A percentile compares a stretch with the other conserved stretches of the same genome.
Evolutionary conservation across 2,888 invertebrate genomes (phyloP).

Genomic region (Ennomos fuscantarius): DNA sequence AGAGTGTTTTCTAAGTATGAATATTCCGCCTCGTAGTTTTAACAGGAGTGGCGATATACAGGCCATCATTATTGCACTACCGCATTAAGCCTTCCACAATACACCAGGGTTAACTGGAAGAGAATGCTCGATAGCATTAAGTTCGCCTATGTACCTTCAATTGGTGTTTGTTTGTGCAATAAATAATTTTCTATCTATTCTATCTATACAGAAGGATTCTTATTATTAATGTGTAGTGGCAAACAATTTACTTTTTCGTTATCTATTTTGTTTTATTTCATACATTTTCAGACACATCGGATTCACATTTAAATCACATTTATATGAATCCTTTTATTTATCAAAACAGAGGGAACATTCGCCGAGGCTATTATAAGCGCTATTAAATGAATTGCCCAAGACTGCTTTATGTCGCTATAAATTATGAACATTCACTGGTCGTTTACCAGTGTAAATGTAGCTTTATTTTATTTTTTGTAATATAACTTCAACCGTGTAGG

Average conservation of each 20-base stretch:
- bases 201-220: conserved; percentile 11
- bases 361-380: conserved; percentile 48
- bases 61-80: too few species aligned
- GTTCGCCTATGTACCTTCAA: too few species aligned
- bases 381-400: conserved; percentile 52
- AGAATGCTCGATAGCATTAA: too few species aligned
- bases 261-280: neutral
- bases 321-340: conserved; percentile 59
- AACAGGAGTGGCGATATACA: too few species aligned
- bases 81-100: too few species aligned
- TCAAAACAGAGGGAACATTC: conserved; percentile 46
- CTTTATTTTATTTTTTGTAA: conserved; percentile 30
- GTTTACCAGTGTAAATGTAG: conserved; percentile 44
- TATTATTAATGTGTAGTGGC: too few species aligned
- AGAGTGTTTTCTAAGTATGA: too few species aligned
- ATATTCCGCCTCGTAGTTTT: too few species aligned
- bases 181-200: too few species aligned
- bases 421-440: conserved; percentile 55
- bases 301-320: conserved; percentile 47
- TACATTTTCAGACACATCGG: neutral
- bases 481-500: conserved; percentile 27
- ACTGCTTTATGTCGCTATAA: conserved; percentile 58
- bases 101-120: too few species aligned
- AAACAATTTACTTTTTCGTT: neutral
- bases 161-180: too few species aligned